Conservation (phyloP, 2,888 invertebrate species). For the Tubiluchus corallicola region DNA sequence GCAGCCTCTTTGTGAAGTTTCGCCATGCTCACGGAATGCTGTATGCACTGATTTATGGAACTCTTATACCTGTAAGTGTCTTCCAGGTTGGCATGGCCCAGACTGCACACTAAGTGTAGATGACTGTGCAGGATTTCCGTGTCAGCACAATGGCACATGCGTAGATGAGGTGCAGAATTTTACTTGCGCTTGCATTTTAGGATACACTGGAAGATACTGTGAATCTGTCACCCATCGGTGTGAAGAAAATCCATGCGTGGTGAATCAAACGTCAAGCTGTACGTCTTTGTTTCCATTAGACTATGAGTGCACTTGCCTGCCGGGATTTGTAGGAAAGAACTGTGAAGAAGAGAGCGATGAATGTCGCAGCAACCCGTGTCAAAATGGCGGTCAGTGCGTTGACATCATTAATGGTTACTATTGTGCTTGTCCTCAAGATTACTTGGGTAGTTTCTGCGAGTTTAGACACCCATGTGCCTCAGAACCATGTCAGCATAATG, state of each 20-base stretch:
- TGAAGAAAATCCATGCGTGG: constrained; percentile 17
- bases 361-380: constrained; percentile 18
- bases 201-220: constrained; percentile 16
- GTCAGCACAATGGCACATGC: constrained; percentile 17
- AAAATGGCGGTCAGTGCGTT: constrained; percentile 16
- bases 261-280: constrained; percentile 16
- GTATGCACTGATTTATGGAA: constrained; percentile 22
- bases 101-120: constrained; percentile 18
- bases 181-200: constrained; percentile 16
- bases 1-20: constrained; percentile 17
- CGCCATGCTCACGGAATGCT: constrained; percentile 19
- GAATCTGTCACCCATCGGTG: constrained; percentile 17
- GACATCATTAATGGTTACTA: constrained; percentile 17
- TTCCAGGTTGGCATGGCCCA: constrained; percentile 21
- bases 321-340: constrained; percentile 19
- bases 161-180: constrained; percentile 17
- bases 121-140: constrained; percentile 17
- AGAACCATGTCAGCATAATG: constrained; percentile 20
- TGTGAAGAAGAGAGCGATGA: constrained; percentile 19
- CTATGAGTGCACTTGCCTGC: constrained; percentile 18
- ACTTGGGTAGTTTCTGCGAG: constrained; percentile 19
- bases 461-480: constrained; percentile 17
- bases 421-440: constrained; percentile 18
- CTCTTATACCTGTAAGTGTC: constrained; percentile 18
- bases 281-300: constrained; percentile 15